Base-by-base conservation (phyloP, 1,140 invertebrate genomes). In the Galleria mellonella region DNA sequence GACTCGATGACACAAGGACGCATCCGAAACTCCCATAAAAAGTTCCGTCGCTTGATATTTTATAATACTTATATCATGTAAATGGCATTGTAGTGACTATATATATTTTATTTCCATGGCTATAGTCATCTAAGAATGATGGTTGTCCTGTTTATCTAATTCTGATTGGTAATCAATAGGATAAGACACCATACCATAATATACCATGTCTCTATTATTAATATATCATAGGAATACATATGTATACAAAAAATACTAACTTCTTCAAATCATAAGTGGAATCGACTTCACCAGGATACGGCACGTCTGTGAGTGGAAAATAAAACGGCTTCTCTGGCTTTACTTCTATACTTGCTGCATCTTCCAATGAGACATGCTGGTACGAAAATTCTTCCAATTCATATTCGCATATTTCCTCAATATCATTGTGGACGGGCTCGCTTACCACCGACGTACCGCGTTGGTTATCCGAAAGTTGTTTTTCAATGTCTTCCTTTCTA, bases 231-330 rank as follows among this genome's bases (percentile, higher is more conserved):
- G n/a, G n/a, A n/a, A n/a, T n/a, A n/a, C n/a, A n/a, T n/a, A n/a
- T n/a, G n/a, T n/a, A n/a, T n/a, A n/a, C n/a, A n/a, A n/a, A 8
- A 15, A 14, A 1, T 32, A 58, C 53, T 43, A 44, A 84, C 81
- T 69, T 82, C 51, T 74, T 78, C 15, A 84, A 56, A 47, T 84
- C 68, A 47, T 59, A 78, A 17, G 50, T 71, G 8, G 81, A 84
- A 53, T 72, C 65, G 6, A 62, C 51, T 55, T 84, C 81, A 37
- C 56, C 77, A 8, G 73, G 70, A 43, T 82, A 79, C 1, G 58
- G 63, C 0, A 82, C 72, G 41, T 84, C 74, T 9, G 75, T 78
- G 0, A 81, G 43, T 9, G 75, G 53, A 46, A 84, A 43, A 12
- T 75, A 81, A 46, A 42, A 79, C 1, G 63, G 67, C 40, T 51